phyloP scores from a whole-genome alignment of 2,888 invertebrate species.

The Trachelus stipa region DNA sequence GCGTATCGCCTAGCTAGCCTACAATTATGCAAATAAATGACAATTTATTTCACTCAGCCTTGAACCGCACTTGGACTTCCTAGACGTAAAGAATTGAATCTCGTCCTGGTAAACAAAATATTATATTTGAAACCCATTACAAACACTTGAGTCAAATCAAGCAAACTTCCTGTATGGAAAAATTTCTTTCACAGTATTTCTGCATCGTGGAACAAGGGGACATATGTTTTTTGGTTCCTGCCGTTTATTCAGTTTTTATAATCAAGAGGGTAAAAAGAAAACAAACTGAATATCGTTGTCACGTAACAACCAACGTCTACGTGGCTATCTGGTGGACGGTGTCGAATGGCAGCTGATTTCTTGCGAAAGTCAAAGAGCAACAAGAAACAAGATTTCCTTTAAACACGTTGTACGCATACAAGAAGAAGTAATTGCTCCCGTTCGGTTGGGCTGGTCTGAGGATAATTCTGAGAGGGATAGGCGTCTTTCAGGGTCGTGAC shows the following conservation, averaged over 20 bases:
- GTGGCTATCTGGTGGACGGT: not conserved
- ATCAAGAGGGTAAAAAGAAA: not conserved
- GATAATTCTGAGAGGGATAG: not conserved
- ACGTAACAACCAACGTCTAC: not conserved
- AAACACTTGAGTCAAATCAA: not conserved
- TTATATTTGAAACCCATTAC: not conserved
- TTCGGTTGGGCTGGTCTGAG: not conserved
- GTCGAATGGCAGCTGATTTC: not conserved
- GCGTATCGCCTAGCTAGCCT: not conserved
- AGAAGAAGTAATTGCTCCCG: not conserved
- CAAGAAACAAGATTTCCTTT: not conserved
- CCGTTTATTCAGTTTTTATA: not conserved
- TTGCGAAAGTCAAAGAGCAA: not conserved
- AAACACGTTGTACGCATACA: not conserved
- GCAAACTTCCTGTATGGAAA: not conserved
- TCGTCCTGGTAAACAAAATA: not conserved
- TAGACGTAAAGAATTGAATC: not conserved
- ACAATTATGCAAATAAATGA: not conserved
- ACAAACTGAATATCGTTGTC: not conserved
- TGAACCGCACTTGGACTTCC: not conserved
- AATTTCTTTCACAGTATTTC: not conserved
- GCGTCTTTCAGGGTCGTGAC: conserved; percentile 9
- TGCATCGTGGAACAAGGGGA: not conserved
- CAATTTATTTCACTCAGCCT: not conserved
- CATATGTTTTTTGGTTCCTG: not conserved